Evolutionary conservation across 2,113 vertebrate species (phyloP).

Genomic region (Neopipo cinnamomea): DNA sequence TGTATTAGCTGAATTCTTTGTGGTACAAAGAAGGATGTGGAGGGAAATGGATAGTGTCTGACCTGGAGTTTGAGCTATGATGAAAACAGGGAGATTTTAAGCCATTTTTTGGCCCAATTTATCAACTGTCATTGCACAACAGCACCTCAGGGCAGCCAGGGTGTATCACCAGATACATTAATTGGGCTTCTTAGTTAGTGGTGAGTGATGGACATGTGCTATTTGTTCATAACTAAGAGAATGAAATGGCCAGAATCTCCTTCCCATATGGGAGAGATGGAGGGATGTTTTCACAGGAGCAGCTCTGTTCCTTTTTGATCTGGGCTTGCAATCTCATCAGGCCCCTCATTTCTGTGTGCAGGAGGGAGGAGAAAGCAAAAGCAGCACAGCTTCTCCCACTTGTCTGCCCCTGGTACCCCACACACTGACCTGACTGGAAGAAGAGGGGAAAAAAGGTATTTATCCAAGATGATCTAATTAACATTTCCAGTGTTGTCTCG

Average conservation of each 20-base stretch:
- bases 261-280: not conserved
- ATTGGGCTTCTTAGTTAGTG: not conserved
- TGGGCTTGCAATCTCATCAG: not conserved
- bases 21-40: not conserved
- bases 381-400: fast-evolving
- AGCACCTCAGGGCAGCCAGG: not conserved
- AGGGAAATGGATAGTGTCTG: not conserved
- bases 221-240: not conserved
- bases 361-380: not conserved
- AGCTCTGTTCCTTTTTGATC: not conserved
- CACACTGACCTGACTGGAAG: not conserved
- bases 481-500: not conserved
- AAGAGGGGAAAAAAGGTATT: not conserved
- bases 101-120: not conserved
- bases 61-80: not conserved
- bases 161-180: not conserved
- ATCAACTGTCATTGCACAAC: not conserved
- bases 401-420: not conserved
- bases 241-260: not conserved
- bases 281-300: not conserved
- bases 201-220: not conserved
- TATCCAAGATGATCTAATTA: not conserved
- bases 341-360: not conserved
- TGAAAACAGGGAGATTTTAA: not conserved
- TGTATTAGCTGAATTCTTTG: not conserved